Conservation (phyloP, 1,140 invertebrate species). For the Diabrotica undecimpunctata region DNA sequence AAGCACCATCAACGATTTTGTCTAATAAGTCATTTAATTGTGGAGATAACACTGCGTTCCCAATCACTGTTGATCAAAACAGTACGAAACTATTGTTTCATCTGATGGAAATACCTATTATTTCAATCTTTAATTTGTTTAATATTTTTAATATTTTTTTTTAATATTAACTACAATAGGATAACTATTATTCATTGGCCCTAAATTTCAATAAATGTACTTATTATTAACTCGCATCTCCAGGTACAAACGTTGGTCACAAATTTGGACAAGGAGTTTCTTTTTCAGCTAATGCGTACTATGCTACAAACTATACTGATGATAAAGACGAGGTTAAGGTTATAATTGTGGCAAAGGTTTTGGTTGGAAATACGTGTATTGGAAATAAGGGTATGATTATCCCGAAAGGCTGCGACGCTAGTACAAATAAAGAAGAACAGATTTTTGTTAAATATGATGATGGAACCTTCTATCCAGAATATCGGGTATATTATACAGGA, state of each 20-base stretch:
- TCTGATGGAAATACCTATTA: too few species aligned
- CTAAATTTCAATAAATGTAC: too few species aligned
- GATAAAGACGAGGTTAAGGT: constrained; percentile 16
- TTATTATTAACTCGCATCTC: neutral
- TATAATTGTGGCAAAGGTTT: constrained; percentile 28
- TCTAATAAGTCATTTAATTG: too few species aligned
- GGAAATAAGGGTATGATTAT: constrained; percentile 19
- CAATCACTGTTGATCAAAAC: too few species aligned
- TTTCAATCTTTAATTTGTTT: too few species aligned
- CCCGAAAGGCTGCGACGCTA: constrained; percentile 27
- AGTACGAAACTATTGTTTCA: too few species aligned
- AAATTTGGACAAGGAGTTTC: constrained; percentile 33
- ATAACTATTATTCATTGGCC: too few species aligned
- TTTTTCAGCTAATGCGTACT: constrained; percentile 24
- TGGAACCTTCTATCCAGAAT: constrained; percentile 27
- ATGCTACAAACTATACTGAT: constrained; percentile 28
- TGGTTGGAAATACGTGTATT: constrained; percentile 17
- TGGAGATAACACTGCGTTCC: too few species aligned
- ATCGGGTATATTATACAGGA: constrained; percentile 23
- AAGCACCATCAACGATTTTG: too few species aligned
- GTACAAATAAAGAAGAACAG: constrained; percentile 23
- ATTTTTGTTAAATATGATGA: constrained; percentile 36
- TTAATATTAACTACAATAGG: too few species aligned
- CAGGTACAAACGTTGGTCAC: constrained; percentile 12
- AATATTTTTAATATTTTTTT: too few species aligned